A percentile compares a stretch with the other conserved stretches of the same genome.
Evolutionary conservation across 2,113 vertebrate genomes (phyloP).

Genomic region (Chaetops frenatus): DNA sequence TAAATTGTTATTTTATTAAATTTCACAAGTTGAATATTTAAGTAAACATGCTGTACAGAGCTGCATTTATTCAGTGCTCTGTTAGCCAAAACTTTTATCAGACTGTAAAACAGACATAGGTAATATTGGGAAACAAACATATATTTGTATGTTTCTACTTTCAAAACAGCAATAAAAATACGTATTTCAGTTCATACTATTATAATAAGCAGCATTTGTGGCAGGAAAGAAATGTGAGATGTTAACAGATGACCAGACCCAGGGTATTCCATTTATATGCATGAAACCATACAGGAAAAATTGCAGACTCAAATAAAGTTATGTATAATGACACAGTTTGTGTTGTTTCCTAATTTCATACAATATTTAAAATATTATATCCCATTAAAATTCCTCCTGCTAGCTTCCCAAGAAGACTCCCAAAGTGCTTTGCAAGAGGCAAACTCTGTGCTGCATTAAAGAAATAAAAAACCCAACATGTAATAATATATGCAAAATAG

Average conservation of each 20-base stretch:
- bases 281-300: slow-evolving; percentile 52
- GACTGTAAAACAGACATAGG: slow-evolving; percentile 22
- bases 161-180: slow-evolving; percentile 41
- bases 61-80: neutral
- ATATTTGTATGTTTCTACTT: slow-evolving; percentile 11
- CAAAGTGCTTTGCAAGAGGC: neutral
- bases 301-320: slow-evolving; percentile 25
- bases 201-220: slow-evolving; percentile 46
- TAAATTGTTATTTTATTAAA: slow-evolving; percentile 49
- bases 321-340: slow-evolving; percentile 17
- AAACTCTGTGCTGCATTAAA: neutral
- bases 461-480: neutral
- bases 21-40: slow-evolving; percentile 57
- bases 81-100: slow-evolving; percentile 33
- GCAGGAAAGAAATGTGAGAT: slow-evolving; percentile 54
- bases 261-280: slow-evolving; percentile 37
- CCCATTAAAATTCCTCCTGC: slow-evolving; percentile 1
- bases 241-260: slow-evolving; percentile 23
- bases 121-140: slow-evolving; percentile 19
- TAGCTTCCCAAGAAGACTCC: neutral
- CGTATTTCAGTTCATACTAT: slow-evolving; percentile 41
- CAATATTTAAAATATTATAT: slow-evolving; percentile 13
- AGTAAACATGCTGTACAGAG: neutral
- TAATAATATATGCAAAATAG: neutral
- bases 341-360: slow-evolving; percentile 9